Evolutionary conservation across 2,797 vertebrate species (phyloP), one percentile per base, ranked within the genome.

Genomic region (Hafferia zeledoni): DNA sequence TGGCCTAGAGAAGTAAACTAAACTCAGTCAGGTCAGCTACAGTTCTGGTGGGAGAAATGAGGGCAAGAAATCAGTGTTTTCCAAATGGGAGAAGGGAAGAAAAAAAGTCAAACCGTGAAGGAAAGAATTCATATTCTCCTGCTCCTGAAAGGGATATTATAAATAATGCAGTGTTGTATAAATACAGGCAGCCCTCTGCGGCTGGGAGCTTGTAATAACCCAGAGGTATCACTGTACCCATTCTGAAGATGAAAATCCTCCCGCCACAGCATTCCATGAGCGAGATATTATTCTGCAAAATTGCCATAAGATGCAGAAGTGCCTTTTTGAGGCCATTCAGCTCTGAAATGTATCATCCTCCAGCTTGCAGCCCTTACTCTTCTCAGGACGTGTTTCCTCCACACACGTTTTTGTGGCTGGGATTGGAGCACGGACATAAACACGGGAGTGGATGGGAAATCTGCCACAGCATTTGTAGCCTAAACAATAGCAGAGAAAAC

Each of bases 211-310:
- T 78, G 83, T 86, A 92, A 91, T 81, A 93, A 96, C 91, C 90
- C 88, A 88, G 83, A 95, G 86, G 86, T 94, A 95, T 76, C 94
- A 57, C 75, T 27, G 56, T 89, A 68, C 57, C 88, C 88, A 57
- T 92, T 88, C 3, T 75, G 90, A 95, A 96, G 91, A 94, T 90
- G 88, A 89, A 96, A 92, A 91, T 92, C 90, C 81, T 93, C 84
- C 22, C 2, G 0, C 77, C 22, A 8, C 47, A 77, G 89, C 46
- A 65, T 90, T 79, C 46, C 0, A 0, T 53, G 90, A 91, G 50
- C 0, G 7, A 94, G 78, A 68, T 6, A 1, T 72, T 76, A 57
- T 80, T 83, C 71, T 94, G 55, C 75, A 85, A 75, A 94, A 94
- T 65, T 59, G 57, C 91, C 35, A 2, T 64, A 12, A 89, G 72